Percentiles rank a stretch among this genome's conserved stretches.
phyloP scores from a whole-genome alignment of 2,888 invertebrate species.

The Piscicola geometra region DNA sequence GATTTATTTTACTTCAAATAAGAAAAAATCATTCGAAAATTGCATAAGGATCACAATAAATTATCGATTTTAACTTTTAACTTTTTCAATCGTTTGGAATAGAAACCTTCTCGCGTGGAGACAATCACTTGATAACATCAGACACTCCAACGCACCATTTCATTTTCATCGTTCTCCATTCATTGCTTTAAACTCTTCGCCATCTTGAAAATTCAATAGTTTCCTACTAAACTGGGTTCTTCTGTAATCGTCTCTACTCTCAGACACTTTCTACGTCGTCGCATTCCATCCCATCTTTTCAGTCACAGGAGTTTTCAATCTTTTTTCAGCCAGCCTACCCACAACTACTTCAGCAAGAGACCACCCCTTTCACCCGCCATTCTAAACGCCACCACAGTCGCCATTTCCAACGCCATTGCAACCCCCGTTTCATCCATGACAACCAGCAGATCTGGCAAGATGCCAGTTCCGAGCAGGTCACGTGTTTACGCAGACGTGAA shows the following conservation, averaged over 20 bases:
- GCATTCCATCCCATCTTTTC: no score
- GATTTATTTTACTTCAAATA: neutral
- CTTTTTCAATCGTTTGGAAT: neutral
- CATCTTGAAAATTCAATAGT: no score
- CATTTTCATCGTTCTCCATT: neutral
- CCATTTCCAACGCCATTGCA: no score
- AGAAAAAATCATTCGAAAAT: neutral
- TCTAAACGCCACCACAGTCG: neutral
- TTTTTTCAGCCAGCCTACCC: no score
- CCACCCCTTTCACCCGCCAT: neutral
- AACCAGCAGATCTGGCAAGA: constrained; percentile 40
- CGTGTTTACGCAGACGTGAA: constrained; percentile 98
- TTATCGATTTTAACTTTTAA: no score
- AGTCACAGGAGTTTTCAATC: no score
- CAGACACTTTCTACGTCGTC: no score
- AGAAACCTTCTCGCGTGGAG: neutral
- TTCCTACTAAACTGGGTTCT: no score
- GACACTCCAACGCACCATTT: neutral
- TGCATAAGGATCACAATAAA: neutral
- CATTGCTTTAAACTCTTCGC: neutral
- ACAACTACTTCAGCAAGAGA: no score
- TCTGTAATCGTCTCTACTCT: no score
- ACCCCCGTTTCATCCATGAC: neutral
- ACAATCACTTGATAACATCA: neutral
- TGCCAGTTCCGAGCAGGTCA: constrained; percentile 67